Evolutionary conservation across 1,140 invertebrate genomes (phyloP).

Genomic region (Trichonephila clavata): DNA sequence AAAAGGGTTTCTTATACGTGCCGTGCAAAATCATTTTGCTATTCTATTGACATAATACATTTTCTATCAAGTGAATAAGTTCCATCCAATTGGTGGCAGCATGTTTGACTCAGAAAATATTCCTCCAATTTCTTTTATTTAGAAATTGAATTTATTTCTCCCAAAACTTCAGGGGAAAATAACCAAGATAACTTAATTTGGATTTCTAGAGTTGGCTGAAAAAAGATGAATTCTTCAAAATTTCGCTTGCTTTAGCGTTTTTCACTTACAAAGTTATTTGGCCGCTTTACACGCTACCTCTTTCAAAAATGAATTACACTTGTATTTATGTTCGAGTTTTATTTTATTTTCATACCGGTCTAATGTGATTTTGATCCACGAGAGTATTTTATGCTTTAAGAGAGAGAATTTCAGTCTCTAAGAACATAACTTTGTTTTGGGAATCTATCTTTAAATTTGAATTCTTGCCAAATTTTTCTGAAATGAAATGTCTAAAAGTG

Average conservation of each 20-base stretch:
- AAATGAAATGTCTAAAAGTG: neutral
- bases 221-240: conserved; percentile 2
- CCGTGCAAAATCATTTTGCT: neutral
- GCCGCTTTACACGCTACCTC: neutral
- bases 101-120: neutral
- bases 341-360: neutral
- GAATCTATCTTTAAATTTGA: neutral
- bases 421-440: neutral
- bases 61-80: neutral
- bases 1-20: neutral
- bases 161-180: too few species aligned
- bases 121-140: neutral
- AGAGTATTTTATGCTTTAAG: neutral
- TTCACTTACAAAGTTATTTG: neutral
- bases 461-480: neutral
- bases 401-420: neutral
- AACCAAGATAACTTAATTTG: conserved; percentile 15
- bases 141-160: conserved; percentile 17
- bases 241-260: neutral
- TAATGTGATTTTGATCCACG: conserved; percentile 18
- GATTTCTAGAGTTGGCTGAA: neutral
- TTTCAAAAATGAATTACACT: conserved; percentile 29
- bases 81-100: neutral
- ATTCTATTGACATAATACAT: neutral
- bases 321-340: neutral